phyloP scores from a whole-genome alignment of 2,113 vertebrate genomes.

The Scomber scombrus region DNA sequence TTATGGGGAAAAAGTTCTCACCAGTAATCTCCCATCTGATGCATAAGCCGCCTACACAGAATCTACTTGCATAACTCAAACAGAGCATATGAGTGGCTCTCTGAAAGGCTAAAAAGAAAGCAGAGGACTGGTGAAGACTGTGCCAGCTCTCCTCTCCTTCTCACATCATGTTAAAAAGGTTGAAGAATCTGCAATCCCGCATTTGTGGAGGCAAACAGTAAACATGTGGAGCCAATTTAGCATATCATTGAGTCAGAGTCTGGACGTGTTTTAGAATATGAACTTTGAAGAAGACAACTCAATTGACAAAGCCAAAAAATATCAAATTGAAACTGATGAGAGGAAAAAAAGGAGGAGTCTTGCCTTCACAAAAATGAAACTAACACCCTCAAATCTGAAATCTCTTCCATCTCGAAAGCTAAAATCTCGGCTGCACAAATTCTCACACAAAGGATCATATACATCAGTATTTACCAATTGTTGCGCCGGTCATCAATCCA shows the following conservation, averaged over 20 bases:
- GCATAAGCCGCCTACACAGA: conserved; percentile 36
- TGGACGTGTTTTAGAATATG: background rate
- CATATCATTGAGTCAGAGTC: background rate
- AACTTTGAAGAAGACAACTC: too few species aligned
- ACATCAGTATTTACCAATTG: conserved; percentile 80
- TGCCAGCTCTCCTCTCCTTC: background rate
- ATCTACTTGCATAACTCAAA: conserved; percentile 40
- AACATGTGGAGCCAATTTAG: background rate
- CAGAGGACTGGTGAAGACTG: background rate
- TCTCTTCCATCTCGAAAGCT: background rate
- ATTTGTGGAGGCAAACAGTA: background rate
- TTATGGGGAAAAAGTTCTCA: conserved; percentile 1
- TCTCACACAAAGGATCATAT: too few species aligned
- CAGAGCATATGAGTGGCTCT: background rate
- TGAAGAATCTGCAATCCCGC: background rate
- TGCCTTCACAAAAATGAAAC: too few species aligned
- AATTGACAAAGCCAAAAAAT: too few species aligned
- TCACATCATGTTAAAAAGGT: background rate
- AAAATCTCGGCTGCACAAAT: background rate
- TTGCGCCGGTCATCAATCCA: conserved; percentile 89
- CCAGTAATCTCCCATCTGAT: conserved; percentile 15
- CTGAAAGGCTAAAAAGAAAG: background rate
- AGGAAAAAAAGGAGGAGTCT: too few species aligned
- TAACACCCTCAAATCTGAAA: too few species aligned
- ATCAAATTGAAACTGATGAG: too few species aligned